A percentile compares a stretch with the other conserved stretches of the same genome.
These are phyloP conservation scores for Sminthurinus signatus DNA, from an alignment of 1,140 invertebrate species.

Conservation along the genomic window DNA sequence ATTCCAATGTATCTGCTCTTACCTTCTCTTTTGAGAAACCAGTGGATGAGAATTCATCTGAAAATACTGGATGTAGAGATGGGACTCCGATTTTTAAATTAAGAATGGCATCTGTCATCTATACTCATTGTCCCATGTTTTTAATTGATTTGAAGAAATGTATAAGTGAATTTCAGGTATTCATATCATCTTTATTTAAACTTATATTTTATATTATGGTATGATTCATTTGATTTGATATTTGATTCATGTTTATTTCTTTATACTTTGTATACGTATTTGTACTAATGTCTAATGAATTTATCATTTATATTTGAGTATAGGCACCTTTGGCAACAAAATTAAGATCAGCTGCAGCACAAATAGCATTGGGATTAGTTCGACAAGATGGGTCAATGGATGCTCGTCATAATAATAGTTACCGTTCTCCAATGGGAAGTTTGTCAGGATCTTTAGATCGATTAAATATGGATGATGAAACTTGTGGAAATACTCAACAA, in stretches of 20 bases:
- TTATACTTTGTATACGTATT: too few relatives aligned
- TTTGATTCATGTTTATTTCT: too few relatives aligned
- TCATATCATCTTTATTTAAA: neutral
- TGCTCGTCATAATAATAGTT: neutral
- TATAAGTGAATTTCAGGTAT: conserved; percentile 37
- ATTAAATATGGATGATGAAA: conserved; percentile 22
- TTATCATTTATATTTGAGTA: too few relatives aligned
- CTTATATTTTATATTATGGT: too few relatives aligned
- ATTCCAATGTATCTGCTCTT: conserved; percentile 49
- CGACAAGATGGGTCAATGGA: conserved; percentile 44
- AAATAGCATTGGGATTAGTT: conserved; percentile 86
- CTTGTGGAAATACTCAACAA: too few relatives aligned
- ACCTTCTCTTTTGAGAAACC: conserved; percentile 53
- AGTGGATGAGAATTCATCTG: neutral
- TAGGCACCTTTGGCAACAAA: conserved; percentile 34
- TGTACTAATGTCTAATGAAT: too few relatives aligned
- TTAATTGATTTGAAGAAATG: conserved; percentile 63
- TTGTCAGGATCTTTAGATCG: conserved; percentile 30
- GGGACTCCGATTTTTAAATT: conserved; percentile 53
- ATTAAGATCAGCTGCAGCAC: conserved; percentile 72
- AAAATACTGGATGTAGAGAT: conserved; percentile 12
- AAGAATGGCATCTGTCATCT: conserved; percentile 84
- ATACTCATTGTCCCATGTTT: conserved; percentile 81
- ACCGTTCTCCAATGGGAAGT: conserved; percentile 37
- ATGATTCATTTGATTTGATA: too few relatives aligned